These are phyloP conservation scores for Cydia splendana DNA, from an alignment of 1,140 invertebrate species.

Conservation along the genomic window DNA sequence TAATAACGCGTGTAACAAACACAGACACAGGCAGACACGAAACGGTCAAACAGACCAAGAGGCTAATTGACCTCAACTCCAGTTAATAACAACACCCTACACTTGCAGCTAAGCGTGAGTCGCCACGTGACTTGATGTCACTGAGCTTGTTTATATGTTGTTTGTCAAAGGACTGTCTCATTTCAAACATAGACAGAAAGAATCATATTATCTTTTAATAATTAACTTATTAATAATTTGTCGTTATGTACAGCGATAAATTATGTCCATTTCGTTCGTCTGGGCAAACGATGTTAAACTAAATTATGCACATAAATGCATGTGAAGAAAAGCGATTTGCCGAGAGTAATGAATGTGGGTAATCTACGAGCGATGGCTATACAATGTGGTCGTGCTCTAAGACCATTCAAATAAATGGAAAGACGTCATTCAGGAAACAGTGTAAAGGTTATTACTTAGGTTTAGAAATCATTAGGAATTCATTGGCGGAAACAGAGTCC, in stretches of 20 bases:
- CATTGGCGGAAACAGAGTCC: background rate
- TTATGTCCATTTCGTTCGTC: background rate
- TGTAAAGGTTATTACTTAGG: background rate
- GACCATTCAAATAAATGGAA: background rate
- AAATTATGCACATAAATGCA: slow-evolving; percentile 28
- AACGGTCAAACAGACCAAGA: slow-evolving; percentile 9
- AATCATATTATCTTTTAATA: no score
- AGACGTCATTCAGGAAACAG: background rate
- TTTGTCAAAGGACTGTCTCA: background rate
- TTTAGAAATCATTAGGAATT: background rate
- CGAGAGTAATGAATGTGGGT: background rate
- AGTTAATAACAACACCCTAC: slow-evolving; percentile 20
- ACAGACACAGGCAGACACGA: background rate
- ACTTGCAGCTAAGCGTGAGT: slow-evolving; percentile 5
- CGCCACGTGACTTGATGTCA: background rate
- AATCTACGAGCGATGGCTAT: background rate
- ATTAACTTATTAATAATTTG: no score
- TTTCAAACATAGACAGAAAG: no score
- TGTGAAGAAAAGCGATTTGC: background rate
- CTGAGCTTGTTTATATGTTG: background rate
- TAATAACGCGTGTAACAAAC: background rate
- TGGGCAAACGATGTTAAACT: background rate
- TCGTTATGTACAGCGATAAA: background rate
- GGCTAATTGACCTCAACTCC: slow-evolving; percentile 19
- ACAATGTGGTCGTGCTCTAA: background rate